Evolutionary conservation across 2,797 vertebrate genomes (phyloP).

Genomic region (Synaphobranchus kaupii): DNA sequence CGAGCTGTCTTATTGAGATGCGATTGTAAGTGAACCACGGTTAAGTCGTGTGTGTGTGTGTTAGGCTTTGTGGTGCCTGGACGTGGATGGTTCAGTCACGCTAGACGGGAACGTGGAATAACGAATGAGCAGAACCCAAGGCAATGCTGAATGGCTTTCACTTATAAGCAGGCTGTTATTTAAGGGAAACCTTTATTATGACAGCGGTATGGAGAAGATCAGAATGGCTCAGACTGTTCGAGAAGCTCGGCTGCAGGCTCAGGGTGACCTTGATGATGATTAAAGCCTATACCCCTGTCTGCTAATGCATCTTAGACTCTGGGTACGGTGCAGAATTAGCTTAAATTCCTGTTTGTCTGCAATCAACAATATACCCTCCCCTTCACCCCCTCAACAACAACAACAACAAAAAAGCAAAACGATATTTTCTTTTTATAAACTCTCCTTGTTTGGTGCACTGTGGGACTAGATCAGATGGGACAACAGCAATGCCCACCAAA

Average conservation of each 20-base stretch:
- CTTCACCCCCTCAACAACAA: no score
- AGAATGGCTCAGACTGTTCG: background rate
- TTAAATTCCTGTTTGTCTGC: background rate
- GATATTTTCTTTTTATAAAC: no score
- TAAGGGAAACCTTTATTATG: background rate
- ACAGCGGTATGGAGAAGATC: background rate
- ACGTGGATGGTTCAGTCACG: background rate
- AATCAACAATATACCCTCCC: background rate
- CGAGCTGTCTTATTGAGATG: background rate
- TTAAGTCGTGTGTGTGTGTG: conserved; percentile 1
- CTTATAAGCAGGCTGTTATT: background rate
- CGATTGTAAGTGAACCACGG: background rate
- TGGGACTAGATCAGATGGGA: background rate
- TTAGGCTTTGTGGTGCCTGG: background rate
- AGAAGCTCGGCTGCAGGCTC: background rate
- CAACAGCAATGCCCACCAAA: background rate
- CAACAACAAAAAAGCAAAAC: no score
- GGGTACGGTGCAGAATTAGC: background rate
- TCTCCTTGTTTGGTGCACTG: no score
- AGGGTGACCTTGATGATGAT: conserved; percentile 14
- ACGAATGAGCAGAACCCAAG: background rate
- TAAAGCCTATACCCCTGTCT: conserved; percentile 1
- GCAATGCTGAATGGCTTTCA: background rate
- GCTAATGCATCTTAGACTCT: background rate
- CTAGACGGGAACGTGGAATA: background rate